Evolutionary conservation across 2,113 vertebrate species (phyloP), one percentile per base, ranked within the genome.

Genomic region (Equus quagga): DNA sequence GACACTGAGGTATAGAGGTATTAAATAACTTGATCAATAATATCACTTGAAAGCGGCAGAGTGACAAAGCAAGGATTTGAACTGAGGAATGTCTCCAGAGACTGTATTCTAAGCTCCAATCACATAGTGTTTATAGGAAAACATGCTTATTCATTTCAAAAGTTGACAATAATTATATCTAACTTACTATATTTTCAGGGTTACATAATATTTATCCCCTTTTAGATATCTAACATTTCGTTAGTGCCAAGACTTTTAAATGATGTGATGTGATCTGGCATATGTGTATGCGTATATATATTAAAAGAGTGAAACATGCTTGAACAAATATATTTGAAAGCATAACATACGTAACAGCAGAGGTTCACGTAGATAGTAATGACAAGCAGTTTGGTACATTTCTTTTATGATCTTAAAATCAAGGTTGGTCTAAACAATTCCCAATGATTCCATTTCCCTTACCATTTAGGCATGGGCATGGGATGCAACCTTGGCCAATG

Each of bases 101-200:
- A 91, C 19, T 93, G 15, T 89, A 94, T 49, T 94, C 28, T 94
- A 96, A 82, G 44, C 18, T 93, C 90, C 8, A 33, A 75, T 79
- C 64, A 84, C 60, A 75, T 62, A 91, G n/a, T 76, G 3, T 60
- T 72, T 78, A 83, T 15, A 93, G 82, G 26, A 90, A 92, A 79
- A 84, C 49, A 92, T 75, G 31, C 24, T 67, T 82, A 86, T 65
- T 95, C 49, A 96, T 93, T 96, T 84, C 49, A 80, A 13, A 83
- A 87, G 49, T 58, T n/a, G 96, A 78, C 26, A 67, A 54, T 56
- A 89, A 90, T 69, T 82, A 64, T 41, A 90, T 62, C 36, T 92
- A 92, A 93, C 36, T 93, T 95, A 70, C 65, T 94, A 65, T 62
- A 91, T 92, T 92, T 79, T 94, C 75, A 94, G 91, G 58, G 41